Conservation (phyloP, 2,888 invertebrate genomes). For the Philereme vetulata region DNA sequence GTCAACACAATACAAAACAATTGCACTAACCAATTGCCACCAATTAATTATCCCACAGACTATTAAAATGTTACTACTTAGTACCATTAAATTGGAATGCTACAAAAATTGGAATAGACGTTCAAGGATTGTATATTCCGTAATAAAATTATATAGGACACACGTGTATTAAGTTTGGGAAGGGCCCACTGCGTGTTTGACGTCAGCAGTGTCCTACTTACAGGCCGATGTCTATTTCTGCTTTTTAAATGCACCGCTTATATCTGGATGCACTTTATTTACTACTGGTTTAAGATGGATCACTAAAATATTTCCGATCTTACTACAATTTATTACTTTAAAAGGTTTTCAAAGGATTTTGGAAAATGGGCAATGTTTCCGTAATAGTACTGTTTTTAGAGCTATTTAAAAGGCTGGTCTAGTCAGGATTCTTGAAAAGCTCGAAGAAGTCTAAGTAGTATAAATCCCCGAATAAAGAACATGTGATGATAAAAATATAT, state of each 20-base stretch:
- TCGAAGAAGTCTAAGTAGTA: too few species aligned
- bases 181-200: conserved; percentile 69
- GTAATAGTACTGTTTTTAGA: too few species aligned
- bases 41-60: conserved; percentile 6
- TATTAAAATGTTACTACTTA: conserved; percentile 6
- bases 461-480: too few species aligned
- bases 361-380: too few species aligned
- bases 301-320: conserved; percentile 1
- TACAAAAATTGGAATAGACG: conserved; percentile 23
- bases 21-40: conserved; percentile 6
- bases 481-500: too few species aligned
- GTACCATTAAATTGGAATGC: conserved; percentile 5
- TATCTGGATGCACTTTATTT: conserved; percentile 16
- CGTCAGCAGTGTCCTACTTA: conserved; percentile 66
- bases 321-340: not conserved
- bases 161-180: conserved; percentile 60
- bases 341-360: too few species aligned
- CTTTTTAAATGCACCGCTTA: conserved; percentile 21
- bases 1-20: conserved; percentile 10
- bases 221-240: conserved; percentile 44
- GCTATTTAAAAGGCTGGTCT: too few species aligned
- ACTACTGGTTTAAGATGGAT: conserved; percentile 14
- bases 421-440: too few species aligned
- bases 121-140: conserved; percentile 28
- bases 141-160: conserved; percentile 55